A percentile compares a stretch with the other conserved stretches of the same genome.
phyloP scores from a whole-genome alignment of 2,888 invertebrate genomes.

The Meta bourneti region DNA sequence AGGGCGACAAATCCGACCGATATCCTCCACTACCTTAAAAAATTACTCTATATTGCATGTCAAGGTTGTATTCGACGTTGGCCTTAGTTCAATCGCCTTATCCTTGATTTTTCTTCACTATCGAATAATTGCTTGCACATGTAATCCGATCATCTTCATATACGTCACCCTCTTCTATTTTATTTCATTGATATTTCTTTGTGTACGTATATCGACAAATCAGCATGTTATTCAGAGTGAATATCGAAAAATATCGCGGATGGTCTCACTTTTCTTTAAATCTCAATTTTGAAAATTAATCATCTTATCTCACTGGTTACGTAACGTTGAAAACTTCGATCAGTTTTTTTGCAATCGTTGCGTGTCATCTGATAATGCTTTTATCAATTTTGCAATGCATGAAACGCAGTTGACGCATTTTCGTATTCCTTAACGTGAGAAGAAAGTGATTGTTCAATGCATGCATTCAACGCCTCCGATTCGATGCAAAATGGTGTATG shows the following conservation, averaged over 20 bases:
- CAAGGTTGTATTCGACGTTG: not conserved
- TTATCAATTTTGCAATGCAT: not conserved
- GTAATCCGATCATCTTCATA: not conserved
- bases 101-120: not conserved
- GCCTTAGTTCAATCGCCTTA: not conserved
- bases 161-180: not conserved
- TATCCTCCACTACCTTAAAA: not conserved
- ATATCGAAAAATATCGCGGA: not conserved
- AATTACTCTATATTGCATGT: not conserved
- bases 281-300: not conserved
- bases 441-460: too few species aligned
- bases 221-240: not conserved
- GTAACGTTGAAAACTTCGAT: not conserved
- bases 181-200: not conserved
- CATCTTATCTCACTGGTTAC: not conserved
- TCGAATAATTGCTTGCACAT: not conserved
- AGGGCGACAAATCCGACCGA: not conserved
- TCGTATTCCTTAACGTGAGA: too few species aligned
- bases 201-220: not conserved
- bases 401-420: not conserved
- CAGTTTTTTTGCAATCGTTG: not conserved
- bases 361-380: not conserved
- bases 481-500: too few species aligned
- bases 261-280: not conserved
- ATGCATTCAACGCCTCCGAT: too few species aligned